A percentile compares a stretch with the other conserved stretches of the same genome.
Evolutionary conservation across 2,888 invertebrate genomes (phyloP).

Genomic region (Reticulitermes lucifugus): DNA sequence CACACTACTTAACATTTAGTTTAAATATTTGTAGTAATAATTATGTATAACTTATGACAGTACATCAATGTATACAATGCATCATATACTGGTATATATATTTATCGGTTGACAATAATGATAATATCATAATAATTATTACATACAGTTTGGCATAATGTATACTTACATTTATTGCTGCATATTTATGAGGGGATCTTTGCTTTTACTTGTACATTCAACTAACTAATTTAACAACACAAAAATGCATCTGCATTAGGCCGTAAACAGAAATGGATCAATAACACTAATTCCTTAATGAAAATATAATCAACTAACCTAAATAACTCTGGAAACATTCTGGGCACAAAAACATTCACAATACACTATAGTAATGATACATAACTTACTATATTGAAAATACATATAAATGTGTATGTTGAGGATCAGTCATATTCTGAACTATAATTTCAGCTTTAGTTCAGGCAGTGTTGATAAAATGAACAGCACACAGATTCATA

Average conservation of each 20-base stretch:
- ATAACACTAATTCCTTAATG: neutral
- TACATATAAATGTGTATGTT: neutral
- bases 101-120: neutral
- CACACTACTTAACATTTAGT: constrained; percentile 27
- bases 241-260: constrained; percentile 1
- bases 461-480: constrained; percentile 1
- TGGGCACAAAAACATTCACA: neutral
- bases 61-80: neutral
- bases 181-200: neutral
- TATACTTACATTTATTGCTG: constrained; percentile 1
- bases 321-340: neutral
- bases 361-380: neutral
- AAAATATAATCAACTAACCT: neutral
- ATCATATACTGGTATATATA: constrained; percentile 2
- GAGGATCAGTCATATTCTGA: neutral
- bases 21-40: constrained; percentile 5
- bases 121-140: neutral
- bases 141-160: constrained; percentile 13
- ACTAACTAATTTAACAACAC: neutral
- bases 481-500: neutral
- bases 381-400: neutral
- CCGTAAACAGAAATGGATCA: neutral
- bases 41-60: constrained; percentile 24
- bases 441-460: neutral
- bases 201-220: neutral